Evolutionary conservation across 2,113 vertebrate species (phyloP).

Genomic region (Gorsachius goisagi): DNA sequence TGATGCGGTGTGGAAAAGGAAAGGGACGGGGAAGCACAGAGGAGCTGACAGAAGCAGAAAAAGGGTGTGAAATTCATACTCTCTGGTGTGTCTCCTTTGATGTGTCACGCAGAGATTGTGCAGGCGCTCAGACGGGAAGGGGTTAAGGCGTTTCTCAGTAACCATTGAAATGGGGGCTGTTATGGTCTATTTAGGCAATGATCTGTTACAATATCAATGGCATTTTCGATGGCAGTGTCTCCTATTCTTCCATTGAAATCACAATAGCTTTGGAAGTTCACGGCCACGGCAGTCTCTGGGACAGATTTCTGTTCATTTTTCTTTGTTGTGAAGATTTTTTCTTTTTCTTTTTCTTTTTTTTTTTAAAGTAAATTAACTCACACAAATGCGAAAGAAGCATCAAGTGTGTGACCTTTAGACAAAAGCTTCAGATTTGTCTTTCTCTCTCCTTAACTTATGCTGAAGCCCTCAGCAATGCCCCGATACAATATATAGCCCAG

Average conservation of each 20-base stretch:
- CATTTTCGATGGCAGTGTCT: constrained; percentile 53
- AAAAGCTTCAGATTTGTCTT: constrained; percentile 63
- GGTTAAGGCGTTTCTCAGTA: constrained; percentile 58
- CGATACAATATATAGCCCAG: background rate
- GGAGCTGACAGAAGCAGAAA: constrained; percentile 24
- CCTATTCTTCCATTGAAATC: constrained; percentile 64
- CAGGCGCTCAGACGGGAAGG: constrained; percentile 32
- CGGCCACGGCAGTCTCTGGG: constrained; percentile 21
- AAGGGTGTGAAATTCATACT: constrained; percentile 33
- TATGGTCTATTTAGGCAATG: constrained; percentile 67
- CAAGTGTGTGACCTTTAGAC: constrained; percentile 64
- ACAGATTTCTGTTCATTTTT: constrained; percentile 67
- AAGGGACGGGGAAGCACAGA: background rate
- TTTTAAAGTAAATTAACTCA: constrained; percentile 58
- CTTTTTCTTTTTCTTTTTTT: background rate
- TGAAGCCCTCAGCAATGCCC: background rate
- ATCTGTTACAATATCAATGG: constrained; percentile 69
- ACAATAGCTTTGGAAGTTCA: constrained; percentile 67
- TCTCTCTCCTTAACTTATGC: constrained; percentile 41
- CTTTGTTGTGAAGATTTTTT: constrained; percentile 59
- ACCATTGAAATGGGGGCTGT: constrained; percentile 56
- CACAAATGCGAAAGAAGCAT: constrained; percentile 53
- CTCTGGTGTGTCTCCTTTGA: constrained; percentile 52
- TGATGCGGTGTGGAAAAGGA: constrained; percentile 7
- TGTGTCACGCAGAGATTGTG: constrained; percentile 51